phyloP scores from a whole-genome alignment of 2,888 invertebrate species.

The Coecobrya sp. region DNA sequence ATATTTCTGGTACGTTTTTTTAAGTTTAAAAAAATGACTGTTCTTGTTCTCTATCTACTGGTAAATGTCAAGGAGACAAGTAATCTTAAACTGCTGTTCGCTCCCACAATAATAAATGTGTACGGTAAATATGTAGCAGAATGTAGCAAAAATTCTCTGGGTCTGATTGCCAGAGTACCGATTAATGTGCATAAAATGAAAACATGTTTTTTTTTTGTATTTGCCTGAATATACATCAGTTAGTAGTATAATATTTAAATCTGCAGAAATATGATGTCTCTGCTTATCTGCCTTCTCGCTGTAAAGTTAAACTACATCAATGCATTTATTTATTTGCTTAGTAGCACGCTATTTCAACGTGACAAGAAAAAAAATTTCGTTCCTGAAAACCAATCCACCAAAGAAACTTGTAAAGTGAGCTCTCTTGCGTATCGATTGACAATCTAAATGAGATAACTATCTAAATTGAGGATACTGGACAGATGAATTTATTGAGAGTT shows the following conservation, averaged over 20 bases:
- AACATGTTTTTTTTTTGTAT: background rate
- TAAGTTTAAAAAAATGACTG: background rate
- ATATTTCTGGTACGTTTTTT: slow-evolving; percentile 4
- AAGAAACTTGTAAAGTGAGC: slow-evolving; percentile 51
- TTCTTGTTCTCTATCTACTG: background rate
- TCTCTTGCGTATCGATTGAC: slow-evolving; percentile 43
- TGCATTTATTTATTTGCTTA: slow-evolving; percentile 32
- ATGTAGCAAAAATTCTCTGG: background rate
- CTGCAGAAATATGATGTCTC: background rate
- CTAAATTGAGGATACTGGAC: slow-evolving; percentile 39
- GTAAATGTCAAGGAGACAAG: background rate
- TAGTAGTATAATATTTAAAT: background rate
- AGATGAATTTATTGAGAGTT: slow-evolving; percentile 55
- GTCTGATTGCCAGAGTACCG: background rate
- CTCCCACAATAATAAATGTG: background rate
- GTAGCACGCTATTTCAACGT: background rate
- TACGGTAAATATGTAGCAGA: background rate
- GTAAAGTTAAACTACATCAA: background rate
- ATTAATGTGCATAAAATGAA: background rate
- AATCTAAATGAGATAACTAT: slow-evolving; percentile 43
- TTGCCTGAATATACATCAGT: background rate
- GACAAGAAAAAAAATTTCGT: slow-evolving; percentile 28
- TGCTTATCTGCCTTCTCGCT: background rate
- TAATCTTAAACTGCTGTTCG: background rate
- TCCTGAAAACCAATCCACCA: slow-evolving; percentile 17